phyloP scores from a whole-genome alignment of 2,797 vertebrate genomes.

The Sarcophilus harrisii region DNA sequence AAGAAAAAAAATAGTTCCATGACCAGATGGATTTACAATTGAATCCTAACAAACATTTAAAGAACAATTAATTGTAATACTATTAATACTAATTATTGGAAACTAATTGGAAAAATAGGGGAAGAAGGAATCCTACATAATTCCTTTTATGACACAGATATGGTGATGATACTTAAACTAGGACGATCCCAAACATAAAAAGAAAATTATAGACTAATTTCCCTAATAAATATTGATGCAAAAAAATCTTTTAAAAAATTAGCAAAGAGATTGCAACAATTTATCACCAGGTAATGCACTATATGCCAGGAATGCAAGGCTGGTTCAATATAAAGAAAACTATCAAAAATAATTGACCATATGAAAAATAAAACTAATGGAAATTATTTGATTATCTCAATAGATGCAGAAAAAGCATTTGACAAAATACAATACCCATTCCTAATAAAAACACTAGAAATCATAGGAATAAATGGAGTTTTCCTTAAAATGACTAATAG shows the following conservation, averaged over 20 bases:
- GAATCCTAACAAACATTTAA: neutral
- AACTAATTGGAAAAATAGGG: neutral
- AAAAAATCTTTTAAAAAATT: neutral
- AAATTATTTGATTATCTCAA: too few relatives aligned
- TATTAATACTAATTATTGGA: neutral
- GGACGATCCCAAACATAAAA: neutral
- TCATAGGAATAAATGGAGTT: too few relatives aligned
- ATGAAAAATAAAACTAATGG: neutral
- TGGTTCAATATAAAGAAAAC: neutral
- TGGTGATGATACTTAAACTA: neutral
- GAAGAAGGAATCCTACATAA: neutral
- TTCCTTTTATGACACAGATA: neutral
- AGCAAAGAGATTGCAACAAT: neutral
- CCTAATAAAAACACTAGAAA: too few relatives aligned
- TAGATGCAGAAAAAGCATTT: too few relatives aligned
- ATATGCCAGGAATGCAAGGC: neutral
- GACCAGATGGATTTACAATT: neutral
- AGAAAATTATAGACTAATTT: neutral
- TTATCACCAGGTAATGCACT: neutral
- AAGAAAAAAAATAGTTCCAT: neutral
- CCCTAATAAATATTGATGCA: neutral
- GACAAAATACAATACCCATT: too few relatives aligned
- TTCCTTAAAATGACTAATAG: too few relatives aligned
- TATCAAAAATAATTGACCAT: neutral
- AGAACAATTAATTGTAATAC: neutral